Evolutionary conservation across 2,113 vertebrate species (phyloP).

Genomic region (Melanostigma gelatinosum): DNA sequence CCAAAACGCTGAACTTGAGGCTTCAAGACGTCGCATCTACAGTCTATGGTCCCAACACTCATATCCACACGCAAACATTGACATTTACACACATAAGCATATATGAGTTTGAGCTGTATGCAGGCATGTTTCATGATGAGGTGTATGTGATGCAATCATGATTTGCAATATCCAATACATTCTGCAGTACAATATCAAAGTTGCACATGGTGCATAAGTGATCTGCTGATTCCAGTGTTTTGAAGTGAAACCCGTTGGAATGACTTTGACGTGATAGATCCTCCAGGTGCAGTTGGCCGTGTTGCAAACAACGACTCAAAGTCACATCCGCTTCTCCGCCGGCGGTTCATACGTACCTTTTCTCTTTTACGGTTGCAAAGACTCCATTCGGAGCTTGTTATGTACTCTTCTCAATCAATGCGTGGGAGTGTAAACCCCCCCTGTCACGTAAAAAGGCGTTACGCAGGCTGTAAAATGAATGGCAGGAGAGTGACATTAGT

Average conservation of each 20-base stretch:
- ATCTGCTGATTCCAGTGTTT: neutral
- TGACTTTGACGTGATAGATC: neutral
- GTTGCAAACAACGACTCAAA: neutral
- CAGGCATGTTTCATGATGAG: neutral
- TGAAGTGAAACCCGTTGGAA: neutral
- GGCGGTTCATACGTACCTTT: constrained; percentile 26
- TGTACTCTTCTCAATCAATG: constrained; percentile 75
- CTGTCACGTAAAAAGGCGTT: constrained; percentile 66
- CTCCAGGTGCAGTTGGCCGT: neutral
- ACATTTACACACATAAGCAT: constrained; percentile 41
- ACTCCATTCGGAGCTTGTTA: constrained; percentile 62
- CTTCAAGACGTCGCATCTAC: no score
- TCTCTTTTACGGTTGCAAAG: constrained; percentile 45
- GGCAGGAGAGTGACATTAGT: constrained; percentile 79
- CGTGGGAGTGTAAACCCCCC: constrained; percentile 48
- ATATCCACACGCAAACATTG: neutral
- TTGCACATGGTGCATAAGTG: neutral
- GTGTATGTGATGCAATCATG: neutral
- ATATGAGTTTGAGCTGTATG: constrained; percentile 22
- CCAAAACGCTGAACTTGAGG: no score
- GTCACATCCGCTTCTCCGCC: neutral
- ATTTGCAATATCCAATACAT: neutral
- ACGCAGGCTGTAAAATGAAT: constrained; percentile 77
- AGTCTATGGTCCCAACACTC: neutral
- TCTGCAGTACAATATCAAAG: neutral